These are phyloP conservation scores for Nyleta sp. DNA, from an alignment of 2,888 invertebrate genomes.

Conservation along the genomic window DNA sequence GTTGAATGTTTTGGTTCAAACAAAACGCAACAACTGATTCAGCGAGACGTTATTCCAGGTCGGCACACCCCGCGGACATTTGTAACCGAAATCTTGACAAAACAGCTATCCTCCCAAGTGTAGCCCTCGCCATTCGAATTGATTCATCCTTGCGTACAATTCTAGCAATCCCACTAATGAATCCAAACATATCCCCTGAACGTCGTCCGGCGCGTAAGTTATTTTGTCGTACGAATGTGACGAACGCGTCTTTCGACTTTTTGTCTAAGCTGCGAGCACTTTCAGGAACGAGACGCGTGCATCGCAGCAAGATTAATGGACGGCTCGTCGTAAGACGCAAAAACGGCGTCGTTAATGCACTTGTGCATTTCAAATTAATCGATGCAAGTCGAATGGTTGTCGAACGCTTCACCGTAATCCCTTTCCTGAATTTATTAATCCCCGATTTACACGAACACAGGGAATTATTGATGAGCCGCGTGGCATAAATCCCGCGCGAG, in stretches of 20 bases:
- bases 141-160: constrained; percentile 40
- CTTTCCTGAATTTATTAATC: not conserved
- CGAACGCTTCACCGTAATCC: not conserved
- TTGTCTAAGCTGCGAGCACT: constrained; percentile 33
- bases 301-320: constrained; percentile 48
- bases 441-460: not conserved
- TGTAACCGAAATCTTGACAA: constrained; percentile 28
- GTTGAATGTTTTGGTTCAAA: no score
- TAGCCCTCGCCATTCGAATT: constrained; percentile 30
- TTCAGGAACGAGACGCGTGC: constrained; percentile 41
- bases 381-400: constrained; percentile 23
- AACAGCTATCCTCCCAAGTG: constrained; percentile 16
- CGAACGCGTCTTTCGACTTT: constrained; percentile 55
- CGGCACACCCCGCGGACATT: no score
- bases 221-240: constrained; percentile 44
- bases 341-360: constrained; percentile 24
- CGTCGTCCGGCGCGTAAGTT: constrained; percentile 45
- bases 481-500: not conserved
- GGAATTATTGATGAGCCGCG: not conserved
- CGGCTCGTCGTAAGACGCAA: constrained; percentile 27
- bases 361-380: constrained; percentile 36
- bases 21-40: no score
- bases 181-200: constrained; percentile 47
- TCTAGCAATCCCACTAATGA: constrained; percentile 51
- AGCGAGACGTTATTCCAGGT: no score